Conservation (phyloP, 2,113 vertebrate genomes). For the Astur gentilis region DNA sequence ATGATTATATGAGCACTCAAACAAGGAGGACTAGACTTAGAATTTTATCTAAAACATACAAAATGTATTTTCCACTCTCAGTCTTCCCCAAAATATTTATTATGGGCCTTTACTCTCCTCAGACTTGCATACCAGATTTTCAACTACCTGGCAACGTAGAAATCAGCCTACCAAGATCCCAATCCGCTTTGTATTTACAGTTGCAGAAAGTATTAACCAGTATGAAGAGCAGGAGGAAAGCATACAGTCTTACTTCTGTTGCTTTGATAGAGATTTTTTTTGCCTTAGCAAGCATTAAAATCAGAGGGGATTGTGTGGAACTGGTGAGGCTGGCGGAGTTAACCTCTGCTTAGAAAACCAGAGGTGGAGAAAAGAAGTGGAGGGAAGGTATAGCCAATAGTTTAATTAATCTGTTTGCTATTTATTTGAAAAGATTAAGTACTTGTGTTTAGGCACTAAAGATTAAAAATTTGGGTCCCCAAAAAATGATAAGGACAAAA, state of each 20-base stretch:
- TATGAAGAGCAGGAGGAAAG: background rate
- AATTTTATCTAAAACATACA: background rate
- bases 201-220: background rate
- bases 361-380: background rate
- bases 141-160: background rate
- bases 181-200: background rate
- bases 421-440: background rate
- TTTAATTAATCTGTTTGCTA: background rate
- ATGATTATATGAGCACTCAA: background rate
- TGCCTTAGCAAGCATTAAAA: background rate
- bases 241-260: background rate
- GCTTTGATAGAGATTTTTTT: background rate
- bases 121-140: background rate
- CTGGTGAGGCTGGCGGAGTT: background rate
- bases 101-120: background rate
- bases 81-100: background rate
- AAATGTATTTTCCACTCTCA: background rate
- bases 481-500: background rate
- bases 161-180: background rate
- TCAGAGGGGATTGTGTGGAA: background rate
- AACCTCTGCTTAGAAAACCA: background rate
- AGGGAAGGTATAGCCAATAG: background rate
- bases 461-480: background rate
- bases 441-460: background rate
- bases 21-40: background rate